phyloP scores from a whole-genome alignment of 2,888 invertebrate genomes.

The Gasteruption jaculator region DNA sequence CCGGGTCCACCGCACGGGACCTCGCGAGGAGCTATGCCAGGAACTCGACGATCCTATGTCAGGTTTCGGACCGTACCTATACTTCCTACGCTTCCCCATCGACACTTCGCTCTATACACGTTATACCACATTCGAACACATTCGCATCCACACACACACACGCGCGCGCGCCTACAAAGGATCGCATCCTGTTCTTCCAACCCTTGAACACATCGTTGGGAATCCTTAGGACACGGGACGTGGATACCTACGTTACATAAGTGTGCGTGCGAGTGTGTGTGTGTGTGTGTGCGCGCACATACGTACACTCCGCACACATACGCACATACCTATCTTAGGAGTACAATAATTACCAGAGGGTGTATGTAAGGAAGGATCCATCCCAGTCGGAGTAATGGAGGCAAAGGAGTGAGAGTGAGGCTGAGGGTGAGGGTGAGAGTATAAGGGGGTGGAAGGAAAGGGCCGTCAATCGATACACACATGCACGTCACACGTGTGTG shows the following conservation, averaged over 20 bases:
- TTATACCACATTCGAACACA: constrained; percentile 23
- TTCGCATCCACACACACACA: constrained; percentile 5
- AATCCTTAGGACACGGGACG: too few relatives aligned
- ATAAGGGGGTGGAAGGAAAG: too few relatives aligned
- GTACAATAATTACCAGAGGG: constrained; percentile 46
- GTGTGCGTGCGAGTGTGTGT: constrained; percentile 3
- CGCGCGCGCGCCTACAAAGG: constrained; percentile 14
- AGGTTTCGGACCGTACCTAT: too few relatives aligned
- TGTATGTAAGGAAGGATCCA: too few relatives aligned
- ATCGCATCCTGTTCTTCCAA: constrained; percentile 8
- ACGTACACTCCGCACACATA: constrained; percentile 46
- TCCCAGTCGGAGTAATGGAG: too few relatives aligned
- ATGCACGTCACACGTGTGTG: constrained; percentile 30
- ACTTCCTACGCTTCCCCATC: too few relatives aligned
- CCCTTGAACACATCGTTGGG: not conserved
- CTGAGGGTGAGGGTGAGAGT: constrained; percentile 37
- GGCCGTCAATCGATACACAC: constrained; percentile 50
- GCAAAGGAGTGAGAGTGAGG: constrained; percentile 30
- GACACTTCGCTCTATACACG: too few relatives aligned
- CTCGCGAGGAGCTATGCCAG: too few relatives aligned
- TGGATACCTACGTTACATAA: too few relatives aligned
- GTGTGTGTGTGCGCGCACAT: not conserved
- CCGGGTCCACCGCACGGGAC: too few relatives aligned
- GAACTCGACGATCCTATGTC: too few relatives aligned
- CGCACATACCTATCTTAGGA: constrained; percentile 45